Evolutionary conservation across 2,797 vertebrate species (phyloP).

Genomic region (Alfaro cultratus): DNA sequence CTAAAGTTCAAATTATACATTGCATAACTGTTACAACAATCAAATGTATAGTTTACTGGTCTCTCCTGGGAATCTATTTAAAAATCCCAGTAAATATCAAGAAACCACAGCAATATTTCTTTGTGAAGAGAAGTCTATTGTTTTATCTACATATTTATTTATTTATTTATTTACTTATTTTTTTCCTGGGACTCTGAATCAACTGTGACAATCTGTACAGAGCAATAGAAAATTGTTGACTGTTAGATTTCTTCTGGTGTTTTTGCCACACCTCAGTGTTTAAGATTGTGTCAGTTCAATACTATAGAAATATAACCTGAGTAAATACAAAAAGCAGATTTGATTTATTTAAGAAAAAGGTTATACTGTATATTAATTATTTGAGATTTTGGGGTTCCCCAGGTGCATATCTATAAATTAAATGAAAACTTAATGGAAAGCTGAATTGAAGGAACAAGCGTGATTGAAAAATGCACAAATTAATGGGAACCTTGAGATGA

Average conservation of each 20-base stretch:
- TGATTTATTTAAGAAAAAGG: not conserved
- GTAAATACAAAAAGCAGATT: not conserved
- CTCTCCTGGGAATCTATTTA: not conserved
- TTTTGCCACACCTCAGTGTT: not conserved
- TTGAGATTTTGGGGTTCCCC: not conserved
- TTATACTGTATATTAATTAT: not conserved
- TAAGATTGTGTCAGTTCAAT: not conserved
- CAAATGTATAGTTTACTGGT: not conserved
- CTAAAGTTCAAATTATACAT: not conserved
- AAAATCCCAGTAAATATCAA: not conserved
- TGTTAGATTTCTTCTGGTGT: not conserved
- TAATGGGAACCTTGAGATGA: no score
- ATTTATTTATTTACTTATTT: not conserved
- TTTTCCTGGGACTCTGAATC: not conserved
- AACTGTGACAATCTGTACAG: not conserved
- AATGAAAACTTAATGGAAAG: not conserved
- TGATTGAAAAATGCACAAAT: not conserved
- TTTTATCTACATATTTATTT: not conserved
- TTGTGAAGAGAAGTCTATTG: not conserved
- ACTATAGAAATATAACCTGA: not conserved
- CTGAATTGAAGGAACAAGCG: not conserved
- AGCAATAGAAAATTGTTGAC: not conserved
- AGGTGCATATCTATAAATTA: no score
- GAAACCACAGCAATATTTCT: not conserved
- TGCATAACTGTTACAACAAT: not conserved